phyloP scores from a whole-genome alignment of 2,797 vertebrate genomes.

The Loris lydekkerianus region DNA sequence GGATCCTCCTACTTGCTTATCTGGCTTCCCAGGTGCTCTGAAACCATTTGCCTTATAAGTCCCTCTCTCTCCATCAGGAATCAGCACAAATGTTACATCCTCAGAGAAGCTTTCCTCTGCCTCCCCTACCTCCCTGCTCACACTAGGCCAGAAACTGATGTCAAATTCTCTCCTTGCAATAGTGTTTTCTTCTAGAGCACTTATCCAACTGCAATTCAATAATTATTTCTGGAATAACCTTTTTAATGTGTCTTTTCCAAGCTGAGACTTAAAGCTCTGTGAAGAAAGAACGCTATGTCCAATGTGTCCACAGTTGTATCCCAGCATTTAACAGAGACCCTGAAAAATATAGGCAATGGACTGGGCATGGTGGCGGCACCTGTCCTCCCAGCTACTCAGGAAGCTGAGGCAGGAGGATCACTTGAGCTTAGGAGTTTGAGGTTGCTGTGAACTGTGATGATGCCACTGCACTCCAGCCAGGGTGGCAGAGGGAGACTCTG shows the following conservation, averaged over 20 bases:
- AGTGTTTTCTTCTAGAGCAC: neutral
- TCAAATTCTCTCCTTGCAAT: neutral
- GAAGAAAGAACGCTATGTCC: neutral
- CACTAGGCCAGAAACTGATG: neutral
- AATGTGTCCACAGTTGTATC: neutral
- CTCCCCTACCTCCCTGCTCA: neutral
- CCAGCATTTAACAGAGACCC: neutral
- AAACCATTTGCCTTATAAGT: conserved; percentile 8
- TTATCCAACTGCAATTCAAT: neutral
- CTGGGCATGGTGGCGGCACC: no score
- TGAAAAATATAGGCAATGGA: neutral
- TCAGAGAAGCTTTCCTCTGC: neutral
- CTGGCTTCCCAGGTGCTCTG: neutral
- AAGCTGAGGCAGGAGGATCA: no score
- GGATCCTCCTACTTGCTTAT: neutral
- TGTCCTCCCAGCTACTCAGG: no score
- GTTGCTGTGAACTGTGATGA: no score
- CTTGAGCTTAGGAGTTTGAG: no score
- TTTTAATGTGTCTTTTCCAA: conserved; percentile 27
- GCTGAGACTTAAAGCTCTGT: neutral
- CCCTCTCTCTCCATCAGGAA: neutral
- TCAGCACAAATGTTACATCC: neutral
- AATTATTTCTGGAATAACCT: conserved; percentile 26
- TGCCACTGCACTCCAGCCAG: no score
- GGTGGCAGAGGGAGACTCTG: no score